Evolutionary conservation across 2,797 vertebrate genomes (phyloP), one percentile per base, ranked within the genome.

Genomic region (Gymnothorax reevesii): DNA sequence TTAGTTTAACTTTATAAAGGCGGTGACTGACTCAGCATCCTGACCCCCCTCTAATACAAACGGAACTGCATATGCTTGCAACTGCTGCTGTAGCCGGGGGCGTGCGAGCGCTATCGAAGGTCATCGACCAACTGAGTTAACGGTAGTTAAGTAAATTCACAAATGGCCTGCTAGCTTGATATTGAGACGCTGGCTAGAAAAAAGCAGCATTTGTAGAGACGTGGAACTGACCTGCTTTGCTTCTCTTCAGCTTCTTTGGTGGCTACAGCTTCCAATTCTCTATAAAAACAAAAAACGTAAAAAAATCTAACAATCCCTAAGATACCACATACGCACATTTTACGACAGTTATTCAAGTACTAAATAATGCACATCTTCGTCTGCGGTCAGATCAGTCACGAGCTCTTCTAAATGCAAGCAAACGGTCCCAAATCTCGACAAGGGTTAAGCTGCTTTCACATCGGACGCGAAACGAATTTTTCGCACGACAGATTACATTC

Each of bases 241-340:
- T 96, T 98, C 95, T 97, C 94, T 94, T 97, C 96, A 93, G 95
- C 95, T 97, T 99, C 98, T 99, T 99, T 99, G 98, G 98, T 98
- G 97, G 97, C 97, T 97, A 97, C 97, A 97, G 97, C 98, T 97
- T 99, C 97, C 98, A 97, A 97, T 95, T 98, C 97, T 98, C 97
- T 97, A 93, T 82, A 97, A 94, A 92, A 84, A 93, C 89, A 71
- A 69, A 71, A 92, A 6, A 80, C 4, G 7, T 55, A 71, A 9
- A 15, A 15, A 84, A 42, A 27, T 57, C 83, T 55, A 84, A 42
- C 33, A 42, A 42, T 42, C 33, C 33, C 33, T 42, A 42, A 1
- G 33, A 42, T 1, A 42, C 33, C 33, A 42, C 33, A 42, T 2
- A 42, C 33, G 33, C 33, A 1, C 33, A 42, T 42, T 42, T 42